Base-by-base conservation (phyloP, 2,888 invertebrate species). In the Leptinotarsa rubiginosa region DNA sequence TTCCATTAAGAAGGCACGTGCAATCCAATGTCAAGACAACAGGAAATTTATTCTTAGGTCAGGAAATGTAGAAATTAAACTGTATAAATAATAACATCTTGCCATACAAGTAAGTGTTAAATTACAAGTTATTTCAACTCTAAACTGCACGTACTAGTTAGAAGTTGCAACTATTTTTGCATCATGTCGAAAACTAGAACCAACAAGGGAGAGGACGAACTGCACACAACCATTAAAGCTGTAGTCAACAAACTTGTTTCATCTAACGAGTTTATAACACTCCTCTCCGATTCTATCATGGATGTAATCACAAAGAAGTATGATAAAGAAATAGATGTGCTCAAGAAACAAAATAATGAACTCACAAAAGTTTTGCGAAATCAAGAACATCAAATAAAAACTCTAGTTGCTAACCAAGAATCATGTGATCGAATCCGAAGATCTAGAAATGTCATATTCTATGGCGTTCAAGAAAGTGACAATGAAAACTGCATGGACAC, bases 131-230 rank as follows among this genome's bases (percentile, higher is more conserved):
- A n/a, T n/a, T n/a, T n/a, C n/a, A n/a, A n/a, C n/a, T 65, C 65
- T 65, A 65, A 15, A 65, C 65, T 65, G n/a, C 18, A 49, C 31
- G 47, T 41, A 65, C 31, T 65, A 65, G 65, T 16, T 65, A 65
- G 65, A 41, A 65, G 47, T 65, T 31, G 65, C 47, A 65, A 65
- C 4, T 65, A 65, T 65, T 65, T 65, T 65, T 65, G 7, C 65
- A 65, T 65, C 16, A 65, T 47, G 65, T 65, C 65, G 65, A 65
- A 65, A 65, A 65, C 65, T 41, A 31, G 65, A 65, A 41, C 16
- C 4, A 65, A 65, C 65, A 65, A 65, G 65, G 65, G 65, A 41
- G 65, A 65, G 47, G 65, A 65, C n/a, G 65, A 65, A 65, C 65
- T 65, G 65, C 47, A 65, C 65, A 41, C 65, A 65, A 41, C 31